Conservation (phyloP, 2,113 vertebrate species). For the Osmerus mordax region DNA sequence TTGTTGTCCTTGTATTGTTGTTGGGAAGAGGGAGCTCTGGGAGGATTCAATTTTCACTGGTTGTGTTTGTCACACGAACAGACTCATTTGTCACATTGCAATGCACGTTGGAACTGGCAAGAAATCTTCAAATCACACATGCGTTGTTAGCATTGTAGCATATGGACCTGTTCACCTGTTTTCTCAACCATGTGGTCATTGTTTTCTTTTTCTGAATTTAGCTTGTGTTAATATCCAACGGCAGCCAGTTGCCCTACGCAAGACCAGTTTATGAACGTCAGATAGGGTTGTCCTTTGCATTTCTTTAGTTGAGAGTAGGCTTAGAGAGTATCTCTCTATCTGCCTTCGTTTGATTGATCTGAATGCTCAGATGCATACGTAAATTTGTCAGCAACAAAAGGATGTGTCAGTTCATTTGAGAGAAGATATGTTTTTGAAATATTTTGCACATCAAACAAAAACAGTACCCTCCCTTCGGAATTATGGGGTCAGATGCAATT, state of each 20-base stretch:
- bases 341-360: constrained; percentile 14
- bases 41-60: no score
- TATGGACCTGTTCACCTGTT: neutral
- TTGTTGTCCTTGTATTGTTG: no score
- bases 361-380: constrained; percentile 20
- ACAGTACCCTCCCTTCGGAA: constrained; percentile 1
- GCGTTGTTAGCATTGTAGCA: neutral
- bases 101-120: neutral
- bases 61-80: no score
- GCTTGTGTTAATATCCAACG: no score
- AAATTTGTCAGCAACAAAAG: constrained; percentile 15
- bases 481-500: constrained; percentile 39
- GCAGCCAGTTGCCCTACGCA: no score
- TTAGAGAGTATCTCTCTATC: neutral
- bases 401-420: constrained; percentile 19
- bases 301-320: neutral
- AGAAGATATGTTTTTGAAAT: constrained; percentile 36
- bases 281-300: neutral
- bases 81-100: no score
- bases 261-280: no score
- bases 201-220: neutral
- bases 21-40: no score
- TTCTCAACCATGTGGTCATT: neutral
- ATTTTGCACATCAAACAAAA: constrained; percentile 27
- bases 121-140: neutral